Conservation (phyloP, 2,888 invertebrate genomes). For the Belgica antarctica region DNA sequence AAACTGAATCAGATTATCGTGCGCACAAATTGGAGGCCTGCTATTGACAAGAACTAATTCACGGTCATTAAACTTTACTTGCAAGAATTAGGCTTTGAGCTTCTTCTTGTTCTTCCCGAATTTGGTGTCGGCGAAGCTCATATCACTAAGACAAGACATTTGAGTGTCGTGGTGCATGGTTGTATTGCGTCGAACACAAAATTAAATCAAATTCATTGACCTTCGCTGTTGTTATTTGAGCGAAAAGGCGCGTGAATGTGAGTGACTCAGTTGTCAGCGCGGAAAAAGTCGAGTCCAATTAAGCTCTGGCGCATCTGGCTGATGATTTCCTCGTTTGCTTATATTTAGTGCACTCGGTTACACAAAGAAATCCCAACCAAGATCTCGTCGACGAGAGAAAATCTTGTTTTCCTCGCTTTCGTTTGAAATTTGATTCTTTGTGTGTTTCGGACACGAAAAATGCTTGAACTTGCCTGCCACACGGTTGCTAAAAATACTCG, state of each 20-base stretch:
- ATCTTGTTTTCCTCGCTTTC: not conserved
- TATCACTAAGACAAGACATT: not conserved
- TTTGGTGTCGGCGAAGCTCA: no score
- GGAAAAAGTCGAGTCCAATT: not conserved
- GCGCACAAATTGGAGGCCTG: no score
- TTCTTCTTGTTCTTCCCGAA: not conserved
- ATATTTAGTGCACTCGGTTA: not conserved
- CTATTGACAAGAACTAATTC: no score
- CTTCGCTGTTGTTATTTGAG: conserved; percentile 1
- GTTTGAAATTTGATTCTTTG: not conserved
- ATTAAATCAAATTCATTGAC: conserved; percentile 16
- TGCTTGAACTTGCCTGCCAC: not conserved
- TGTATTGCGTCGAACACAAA: no score
- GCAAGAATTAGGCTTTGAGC: no score
- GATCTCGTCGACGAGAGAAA: no score
- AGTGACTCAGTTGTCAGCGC: not conserved
- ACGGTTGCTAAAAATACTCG: conserved; percentile 5
- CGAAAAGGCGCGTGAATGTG: not conserved
- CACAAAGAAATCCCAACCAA: conserved; percentile 14
- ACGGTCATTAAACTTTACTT: no score
- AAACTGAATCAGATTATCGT: no score
- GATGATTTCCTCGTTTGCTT: not conserved
- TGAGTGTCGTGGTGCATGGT: conserved; percentile 13
- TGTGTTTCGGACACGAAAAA: conserved; percentile 7
- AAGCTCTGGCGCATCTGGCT: not conserved